A percentile compares a stretch with the other conserved stretches of the same genome.
phyloP scores from a whole-genome alignment of 2,888 invertebrate species.

The Timema cristinae region DNA sequence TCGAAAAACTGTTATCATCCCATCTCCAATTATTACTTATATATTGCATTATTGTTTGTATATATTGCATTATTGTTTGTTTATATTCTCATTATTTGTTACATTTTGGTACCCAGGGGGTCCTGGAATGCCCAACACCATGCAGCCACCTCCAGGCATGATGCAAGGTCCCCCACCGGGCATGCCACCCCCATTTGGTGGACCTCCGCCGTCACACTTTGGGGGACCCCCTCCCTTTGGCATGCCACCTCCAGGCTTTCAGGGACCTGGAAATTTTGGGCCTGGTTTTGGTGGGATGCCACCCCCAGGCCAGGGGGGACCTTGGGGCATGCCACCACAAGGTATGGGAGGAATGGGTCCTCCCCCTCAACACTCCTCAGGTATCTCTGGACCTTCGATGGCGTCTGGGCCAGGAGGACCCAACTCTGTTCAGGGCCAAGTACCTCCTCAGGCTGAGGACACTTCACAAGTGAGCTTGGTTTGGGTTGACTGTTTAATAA shows the following conservation, averaged over 20 bases:
- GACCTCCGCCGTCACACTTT: slow-evolving; percentile 38
- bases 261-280: slow-evolving; percentile 39
- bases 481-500: not conserved
- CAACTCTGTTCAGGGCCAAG: slow-evolving; percentile 8
- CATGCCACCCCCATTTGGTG: slow-evolving; percentile 37
- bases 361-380: slow-evolving; percentile 23
- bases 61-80: not conserved
- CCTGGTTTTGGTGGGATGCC: slow-evolving; percentile 45
- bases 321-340: slow-evolving; percentile 41
- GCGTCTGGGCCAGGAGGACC: slow-evolving; percentile 23
- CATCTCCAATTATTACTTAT: no score
- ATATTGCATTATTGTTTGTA: not conserved
- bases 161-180: slow-evolving; percentile 35
- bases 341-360: slow-evolving; percentile 34
- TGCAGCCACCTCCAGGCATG: slow-evolving; percentile 35
- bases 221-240: slow-evolving; percentile 54
- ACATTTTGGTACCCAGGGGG: slow-evolving; percentile 18
- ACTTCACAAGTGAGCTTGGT: slow-evolving; percentile 18
- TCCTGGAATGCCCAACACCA: slow-evolving; percentile 35
- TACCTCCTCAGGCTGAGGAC: slow-evolving; percentile 20
- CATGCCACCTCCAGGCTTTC: slow-evolving; percentile 66
- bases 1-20: no score
- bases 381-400: slow-evolving; percentile 26
- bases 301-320: slow-evolving; percentile 36
- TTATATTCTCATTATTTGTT: not conserved